Evolutionary conservation across 2,797 vertebrate genomes (phyloP), one percentile per base, ranked within the genome.

Genomic region (Danio albolineatus): DNA sequence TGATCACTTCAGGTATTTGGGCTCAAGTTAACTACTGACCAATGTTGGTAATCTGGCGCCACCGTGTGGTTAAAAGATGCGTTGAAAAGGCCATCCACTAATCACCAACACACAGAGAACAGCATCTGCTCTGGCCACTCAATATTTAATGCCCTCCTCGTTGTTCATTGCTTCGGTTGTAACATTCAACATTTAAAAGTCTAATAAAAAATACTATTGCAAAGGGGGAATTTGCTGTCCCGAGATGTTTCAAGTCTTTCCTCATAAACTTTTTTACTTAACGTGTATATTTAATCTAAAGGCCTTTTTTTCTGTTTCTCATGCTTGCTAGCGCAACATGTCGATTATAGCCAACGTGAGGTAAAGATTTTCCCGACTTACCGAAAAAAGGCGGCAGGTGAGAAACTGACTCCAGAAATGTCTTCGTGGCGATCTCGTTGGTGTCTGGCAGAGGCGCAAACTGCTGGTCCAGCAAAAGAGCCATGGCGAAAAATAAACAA

Each of bases 351-450:
- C n/a, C 28, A 28, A 3, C 28, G 28, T 28, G 28, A 28, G 28
- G 28, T 28, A 28, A 28, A 28, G 3, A 28, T 28, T 28, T 44
- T 16, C 19, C 9, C 3, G n/a, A 90, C 97, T 97, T 90, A 98
- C 97, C 97, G 36, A 99, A 98, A 86, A 98, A 98, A 0, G 94
- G 79, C 9, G 97, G 97, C 19, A 99, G 90, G 66, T 96, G 94
- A 14, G 96, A 93, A 13, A 99, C 97, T 0, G 95, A 88, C 13
- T 99, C 97, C 87, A 98, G 89, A 91, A 99, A 98, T 53, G 91
- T 89, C 86, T 95, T 91, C 0, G 97, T 98, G 84, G 95, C 92
- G 41, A 98, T 89, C 56, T 95, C 92, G 66, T 92, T 93, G 85
- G 95, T 96, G 0, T 94, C 93, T 0, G 96, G 94, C 38, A 98